Percentiles rank a stretch among this genome's conserved stretches.
Evolutionary conservation across 2,888 invertebrate species (phyloP).

Genomic region (Nymphalis polychloros): DNA sequence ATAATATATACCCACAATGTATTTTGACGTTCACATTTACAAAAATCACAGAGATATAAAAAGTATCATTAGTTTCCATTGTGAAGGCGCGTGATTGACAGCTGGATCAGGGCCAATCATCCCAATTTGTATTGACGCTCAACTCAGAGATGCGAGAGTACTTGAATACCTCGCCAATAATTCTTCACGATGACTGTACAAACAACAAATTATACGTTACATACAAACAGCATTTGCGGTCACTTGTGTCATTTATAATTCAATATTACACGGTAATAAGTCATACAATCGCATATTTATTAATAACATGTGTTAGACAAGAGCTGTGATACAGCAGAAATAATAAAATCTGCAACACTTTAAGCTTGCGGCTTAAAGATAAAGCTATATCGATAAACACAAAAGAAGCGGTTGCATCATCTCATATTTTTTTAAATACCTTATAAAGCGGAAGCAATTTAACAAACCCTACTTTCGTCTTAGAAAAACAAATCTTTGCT

Average conservation of each 20-base stretch:
- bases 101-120: conserved; percentile 57
- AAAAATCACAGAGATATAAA: conserved; percentile 33
- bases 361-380: conserved; percentile 28
- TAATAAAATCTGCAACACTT: conserved; percentile 34
- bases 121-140: conserved; percentile 66
- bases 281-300: conserved; percentile 18
- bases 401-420: conserved; percentile 26
- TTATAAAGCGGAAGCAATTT: conserved; percentile 14
- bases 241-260: conserved; percentile 8
- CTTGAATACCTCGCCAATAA: conserved; percentile 51
- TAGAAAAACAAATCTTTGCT: not conserved
- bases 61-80: conserved; percentile 58
- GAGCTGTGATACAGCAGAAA: conserved; percentile 34
- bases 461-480: conserved; percentile 7
- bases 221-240: conserved; percentile 31
- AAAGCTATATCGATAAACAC: conserved; percentile 28
- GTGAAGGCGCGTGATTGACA: conserved; percentile 51
- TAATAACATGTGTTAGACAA: conserved; percentile 11
- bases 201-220: conserved; percentile 42
- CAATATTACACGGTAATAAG: conserved; percentile 24
- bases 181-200: conserved; percentile 48
- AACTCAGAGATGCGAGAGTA: conserved; percentile 50
- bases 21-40: conserved; percentile 35
- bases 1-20: conserved; percentile 31
- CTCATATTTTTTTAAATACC: conserved; percentile 20